Evolutionary conservation across 2,797 vertebrate species (phyloP).

Genomic region (Fringilla coelebs): DNA sequence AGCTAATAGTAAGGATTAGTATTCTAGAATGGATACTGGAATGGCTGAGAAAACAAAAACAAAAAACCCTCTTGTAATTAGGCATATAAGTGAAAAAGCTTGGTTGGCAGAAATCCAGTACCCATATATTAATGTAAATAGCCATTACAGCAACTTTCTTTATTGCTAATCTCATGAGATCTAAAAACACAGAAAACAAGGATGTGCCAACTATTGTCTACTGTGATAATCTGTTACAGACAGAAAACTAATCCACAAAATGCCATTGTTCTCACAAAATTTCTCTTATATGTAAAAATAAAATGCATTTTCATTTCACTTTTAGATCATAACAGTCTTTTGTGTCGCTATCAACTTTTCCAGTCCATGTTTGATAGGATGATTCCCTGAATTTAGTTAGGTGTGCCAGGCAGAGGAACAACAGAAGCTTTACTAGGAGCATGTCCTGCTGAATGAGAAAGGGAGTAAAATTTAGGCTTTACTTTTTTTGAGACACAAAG

Average conservation of each 20-base stretch:
- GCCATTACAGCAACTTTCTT: conserved; percentile 39
- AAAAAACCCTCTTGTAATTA: not conserved
- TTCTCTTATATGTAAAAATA: not conserved
- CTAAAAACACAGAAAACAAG: conserved; percentile 28
- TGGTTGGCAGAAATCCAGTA: conserved; percentile 29
- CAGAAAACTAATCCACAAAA: conserved; percentile 5
- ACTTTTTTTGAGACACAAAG: not conserved
- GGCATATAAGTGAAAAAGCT: conserved; percentile 26
- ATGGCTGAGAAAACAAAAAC: conserved; percentile 10
- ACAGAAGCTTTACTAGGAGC: not conserved
- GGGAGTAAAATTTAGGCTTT: not conserved
- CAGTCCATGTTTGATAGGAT: not conserved
- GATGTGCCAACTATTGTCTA: conserved; percentile 2
- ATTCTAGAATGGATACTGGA: conserved; percentile 30
- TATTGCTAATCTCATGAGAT: conserved; percentile 30
- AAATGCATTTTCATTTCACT: not conserved
- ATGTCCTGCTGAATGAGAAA: not conserved
- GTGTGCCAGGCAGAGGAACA: not conserved
- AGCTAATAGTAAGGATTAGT: conserved; percentile 26
- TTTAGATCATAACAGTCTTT: not conserved
- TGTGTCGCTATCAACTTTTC: not conserved
- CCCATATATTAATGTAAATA: conserved; percentile 56
- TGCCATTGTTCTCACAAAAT: not conserved
- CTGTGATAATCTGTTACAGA: not conserved
- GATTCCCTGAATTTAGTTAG: not conserved